These are phyloP conservation scores for Chorisops tibialis DNA, from an alignment of 2,888 invertebrate genomes.

Conservation along the genomic window DNA sequence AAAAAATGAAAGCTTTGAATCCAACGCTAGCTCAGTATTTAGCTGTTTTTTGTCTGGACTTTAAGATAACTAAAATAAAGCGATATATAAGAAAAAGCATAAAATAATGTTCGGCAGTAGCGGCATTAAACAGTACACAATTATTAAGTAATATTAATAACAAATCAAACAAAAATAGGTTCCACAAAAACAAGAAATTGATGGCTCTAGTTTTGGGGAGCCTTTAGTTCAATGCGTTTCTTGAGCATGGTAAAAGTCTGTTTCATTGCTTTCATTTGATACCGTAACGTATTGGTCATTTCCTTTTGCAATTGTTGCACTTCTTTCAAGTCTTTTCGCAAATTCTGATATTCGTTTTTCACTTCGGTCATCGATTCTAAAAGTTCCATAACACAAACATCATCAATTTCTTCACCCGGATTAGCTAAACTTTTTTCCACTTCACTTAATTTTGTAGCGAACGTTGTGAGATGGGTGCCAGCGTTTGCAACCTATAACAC, in stretches of 20 bases:
- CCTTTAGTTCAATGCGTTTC: constrained; percentile 61
- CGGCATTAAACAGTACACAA: too few species aligned
- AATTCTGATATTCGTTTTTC: constrained; percentile 74
- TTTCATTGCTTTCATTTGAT: constrained; percentile 64
- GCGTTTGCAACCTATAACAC: constrained; percentile 64
- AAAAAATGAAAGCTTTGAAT: background rate
- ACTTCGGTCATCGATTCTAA: constrained; percentile 75
- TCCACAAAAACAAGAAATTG: background rate
- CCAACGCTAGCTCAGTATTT: background rate
- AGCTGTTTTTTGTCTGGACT: background rate
- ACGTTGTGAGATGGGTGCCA: constrained; percentile 67
- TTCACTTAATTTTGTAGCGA: constrained; percentile 71
- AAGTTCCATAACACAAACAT: constrained; percentile 69
- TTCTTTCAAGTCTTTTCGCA: constrained; percentile 73
- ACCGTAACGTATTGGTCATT: constrained; percentile 69
- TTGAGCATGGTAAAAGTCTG: constrained; percentile 70
- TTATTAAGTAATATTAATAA: too few species aligned
- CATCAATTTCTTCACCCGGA: constrained; percentile 48
- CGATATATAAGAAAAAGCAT: background rate
- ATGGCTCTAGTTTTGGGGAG: constrained; percentile 42
- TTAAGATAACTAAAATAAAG: background rate
- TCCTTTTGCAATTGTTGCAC: constrained; percentile 78
- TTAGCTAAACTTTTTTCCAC: constrained; percentile 57
- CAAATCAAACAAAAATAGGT: background rate
- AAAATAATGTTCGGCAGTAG: background rate